These are phyloP conservation scores for Tethea ocularis DNA, from an alignment of 2,888 invertebrate genomes.

Conservation along the genomic window DNA sequence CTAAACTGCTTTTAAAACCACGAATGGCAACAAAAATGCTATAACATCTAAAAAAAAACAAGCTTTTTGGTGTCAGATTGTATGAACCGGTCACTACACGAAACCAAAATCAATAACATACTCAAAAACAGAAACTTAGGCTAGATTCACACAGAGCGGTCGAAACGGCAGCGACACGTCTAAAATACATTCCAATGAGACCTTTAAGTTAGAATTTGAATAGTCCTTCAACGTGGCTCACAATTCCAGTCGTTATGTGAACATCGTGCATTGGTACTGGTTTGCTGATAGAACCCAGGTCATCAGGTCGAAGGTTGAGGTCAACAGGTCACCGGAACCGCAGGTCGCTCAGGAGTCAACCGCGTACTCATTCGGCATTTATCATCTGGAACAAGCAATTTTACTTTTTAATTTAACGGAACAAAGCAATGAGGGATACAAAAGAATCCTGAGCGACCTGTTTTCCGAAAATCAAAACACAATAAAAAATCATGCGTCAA, in stretches of 20 bases:
- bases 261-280: background rate
- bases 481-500: conserved; percentile 20
- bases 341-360: conserved; percentile 78
- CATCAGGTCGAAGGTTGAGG: background rate
- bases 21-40: conserved; percentile 13
- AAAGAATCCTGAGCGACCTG: conserved; percentile 79
- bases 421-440: conserved; percentile 47
- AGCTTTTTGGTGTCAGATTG: background rate
- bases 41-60: conserved; percentile 12
- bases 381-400: conserved; percentile 82
- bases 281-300: background rate
- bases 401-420: conserved; percentile 67
- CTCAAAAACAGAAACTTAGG: background rate
- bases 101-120: background rate
- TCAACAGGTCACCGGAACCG: conserved; percentile 33
- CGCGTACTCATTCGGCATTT: conserved; percentile 78
- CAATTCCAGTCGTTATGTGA: background rate
- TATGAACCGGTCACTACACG: conserved; percentile 1
- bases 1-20: conserved; percentile 2
- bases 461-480: conserved; percentile 37
- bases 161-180: background rate
- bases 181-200: background rate
- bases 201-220: background rate
- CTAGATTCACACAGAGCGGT: background rate
- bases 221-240: background rate